These are phyloP conservation scores for Parasteatoda lunata DNA, from an alignment of 2,888 invertebrate species.

Conservation along the genomic window DNA sequence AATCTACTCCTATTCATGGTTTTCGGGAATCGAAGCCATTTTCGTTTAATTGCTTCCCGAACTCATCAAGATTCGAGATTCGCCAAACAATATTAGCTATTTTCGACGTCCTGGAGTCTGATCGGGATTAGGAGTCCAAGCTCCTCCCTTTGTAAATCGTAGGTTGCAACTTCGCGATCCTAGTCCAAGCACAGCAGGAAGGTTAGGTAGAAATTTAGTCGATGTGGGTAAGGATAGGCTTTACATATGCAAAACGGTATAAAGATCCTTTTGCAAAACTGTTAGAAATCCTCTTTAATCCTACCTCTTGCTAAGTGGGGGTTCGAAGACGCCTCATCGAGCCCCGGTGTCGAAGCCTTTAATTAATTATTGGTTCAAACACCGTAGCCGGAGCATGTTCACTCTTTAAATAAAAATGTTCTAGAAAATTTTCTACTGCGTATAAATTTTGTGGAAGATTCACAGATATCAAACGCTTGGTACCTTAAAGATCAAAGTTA, in stretches of 20 bases:
- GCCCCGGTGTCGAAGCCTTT: conserved; percentile 54
- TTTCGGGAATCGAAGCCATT: conserved; percentile 34
- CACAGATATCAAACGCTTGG: conserved; percentile 1
- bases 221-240: conserved; percentile 18
- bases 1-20: too few relatives aligned
- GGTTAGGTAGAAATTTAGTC: conserved; percentile 1
- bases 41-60: conserved; percentile 65
- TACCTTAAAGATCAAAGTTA: not conserved
- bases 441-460: conserved; percentile 35
- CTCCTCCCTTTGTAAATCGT: not conserved
- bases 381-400: conserved; percentile 6
- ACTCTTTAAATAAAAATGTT: conserved; percentile 32
- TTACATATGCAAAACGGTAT: conserved; percentile 66
- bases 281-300: conserved; percentile 49
- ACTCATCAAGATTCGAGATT: conserved; percentile 65
- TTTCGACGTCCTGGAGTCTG: conserved; percentile 30
- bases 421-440: conserved; percentile 45
- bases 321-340: not conserved
- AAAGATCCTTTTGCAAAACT: conserved; percentile 38
- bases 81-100: conserved; percentile 67
- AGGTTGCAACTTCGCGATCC: not conserved
- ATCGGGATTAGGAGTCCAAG: conserved; percentile 43
- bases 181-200: conserved; percentile 44
- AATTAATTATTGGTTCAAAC: conserved; percentile 50
- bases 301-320: conserved; percentile 33